phyloP scores from a whole-genome alignment of 2,113 vertebrate genomes.

The Passer domesticus region DNA sequence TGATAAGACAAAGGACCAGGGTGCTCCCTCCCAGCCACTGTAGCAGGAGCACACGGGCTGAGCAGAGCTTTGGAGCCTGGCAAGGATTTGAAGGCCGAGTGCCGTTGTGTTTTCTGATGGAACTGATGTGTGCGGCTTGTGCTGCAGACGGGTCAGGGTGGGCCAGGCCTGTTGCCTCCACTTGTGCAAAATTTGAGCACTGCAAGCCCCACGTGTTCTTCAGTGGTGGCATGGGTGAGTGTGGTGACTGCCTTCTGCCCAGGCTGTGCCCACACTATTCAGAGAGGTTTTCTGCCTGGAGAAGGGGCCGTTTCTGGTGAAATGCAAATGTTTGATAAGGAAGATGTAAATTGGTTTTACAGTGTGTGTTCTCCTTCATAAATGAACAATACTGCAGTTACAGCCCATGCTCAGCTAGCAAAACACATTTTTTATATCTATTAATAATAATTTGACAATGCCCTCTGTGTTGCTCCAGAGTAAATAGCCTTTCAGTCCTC shows the following conservation, averaged over 20 bases:
- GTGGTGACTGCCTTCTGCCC: rapidly evolving
- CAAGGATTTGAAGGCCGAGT: background rate
- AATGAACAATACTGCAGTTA: background rate
- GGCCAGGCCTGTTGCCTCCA: too few species aligned
- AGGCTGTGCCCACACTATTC: background rate
- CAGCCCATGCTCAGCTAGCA: background rate
- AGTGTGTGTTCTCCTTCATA: background rate
- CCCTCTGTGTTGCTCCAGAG: background rate
- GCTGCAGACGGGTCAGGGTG: background rate
- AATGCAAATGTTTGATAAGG: background rate
- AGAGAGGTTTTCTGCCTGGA: background rate
- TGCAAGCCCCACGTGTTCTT: rapidly evolving
- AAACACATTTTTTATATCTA: background rate
- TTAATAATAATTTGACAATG: background rate
- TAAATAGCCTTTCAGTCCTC: background rate
- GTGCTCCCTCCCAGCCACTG: background rate
- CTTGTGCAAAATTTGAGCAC: too few species aligned
- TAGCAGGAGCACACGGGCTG: background rate
- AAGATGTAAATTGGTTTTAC: background rate
- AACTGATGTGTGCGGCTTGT: background rate
- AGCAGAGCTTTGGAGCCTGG: too few species aligned
- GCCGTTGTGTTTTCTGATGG: background rate
- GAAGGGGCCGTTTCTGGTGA: background rate
- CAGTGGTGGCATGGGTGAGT: rapidly evolving
- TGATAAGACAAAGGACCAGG: background rate